These are phyloP conservation scores for Perca fluviatilis DNA, from an alignment of 2,113 vertebrate species.

Conservation along the genomic window DNA sequence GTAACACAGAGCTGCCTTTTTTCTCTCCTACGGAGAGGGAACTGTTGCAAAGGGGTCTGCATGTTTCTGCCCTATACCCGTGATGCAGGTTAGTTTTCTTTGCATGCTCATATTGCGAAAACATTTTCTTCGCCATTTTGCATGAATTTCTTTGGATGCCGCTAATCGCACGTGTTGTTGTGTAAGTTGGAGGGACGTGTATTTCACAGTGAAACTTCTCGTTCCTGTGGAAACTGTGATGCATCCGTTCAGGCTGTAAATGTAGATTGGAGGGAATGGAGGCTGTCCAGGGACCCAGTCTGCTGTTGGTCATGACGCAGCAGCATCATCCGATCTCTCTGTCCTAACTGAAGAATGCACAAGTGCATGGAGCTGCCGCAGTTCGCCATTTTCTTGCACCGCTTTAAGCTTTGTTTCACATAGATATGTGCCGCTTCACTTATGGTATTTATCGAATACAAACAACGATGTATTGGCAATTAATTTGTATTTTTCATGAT, in stretches of 20 bases:
- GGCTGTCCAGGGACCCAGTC: conserved; percentile 72
- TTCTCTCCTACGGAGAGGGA: conserved; percentile 31
- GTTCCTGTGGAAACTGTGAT: conserved; percentile 59
- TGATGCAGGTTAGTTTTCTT: conserved; percentile 38
- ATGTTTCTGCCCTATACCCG: conserved; percentile 30
- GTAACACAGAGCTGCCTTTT: conserved; percentile 53
- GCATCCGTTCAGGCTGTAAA: conserved; percentile 50
- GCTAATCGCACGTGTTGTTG: not conserved
- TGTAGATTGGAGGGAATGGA: conserved; percentile 60
- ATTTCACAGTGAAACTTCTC: conserved; percentile 62
- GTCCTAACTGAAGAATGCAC: conserved; percentile 67
- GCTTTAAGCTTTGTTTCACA: conserved; percentile 49
- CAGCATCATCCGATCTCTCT: conserved; percentile 71
- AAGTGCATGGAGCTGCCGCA: conserved; percentile 64
- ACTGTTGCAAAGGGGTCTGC: conserved; percentile 52
- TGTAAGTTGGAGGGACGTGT: conserved; percentile 31
- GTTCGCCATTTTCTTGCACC: conserved; percentile 76
- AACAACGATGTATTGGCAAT: not conserved
- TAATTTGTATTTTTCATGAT: not conserved
- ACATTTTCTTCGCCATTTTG: conserved; percentile 30
- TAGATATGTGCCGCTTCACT: conserved; percentile 6
- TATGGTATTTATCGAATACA: conserved; percentile 1
- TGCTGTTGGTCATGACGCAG: conserved; percentile 79
- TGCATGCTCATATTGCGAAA: conserved; percentile 36
- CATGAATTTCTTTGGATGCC: conserved; percentile 10